Conservation (phyloP, 2,113 vertebrate genomes). For the Gnathonemus echidnorhynchus region DNA sequence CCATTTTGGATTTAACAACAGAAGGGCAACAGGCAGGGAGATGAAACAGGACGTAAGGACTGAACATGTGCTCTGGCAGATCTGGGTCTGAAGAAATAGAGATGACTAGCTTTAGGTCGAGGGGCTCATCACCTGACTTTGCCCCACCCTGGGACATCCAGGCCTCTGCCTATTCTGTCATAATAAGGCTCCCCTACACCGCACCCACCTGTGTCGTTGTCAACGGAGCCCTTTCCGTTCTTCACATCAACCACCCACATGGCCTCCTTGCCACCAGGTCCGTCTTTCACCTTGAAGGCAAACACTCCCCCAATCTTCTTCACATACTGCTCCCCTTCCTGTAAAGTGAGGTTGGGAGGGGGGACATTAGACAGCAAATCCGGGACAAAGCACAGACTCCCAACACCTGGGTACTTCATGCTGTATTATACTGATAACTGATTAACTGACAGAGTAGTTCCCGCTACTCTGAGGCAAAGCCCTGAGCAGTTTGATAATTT, state of each 20-base stretch:
- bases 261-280: conserved; percentile 77
- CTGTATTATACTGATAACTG: background rate
- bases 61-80: background rate
- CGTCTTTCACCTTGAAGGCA: conserved; percentile 85
- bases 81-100: background rate
- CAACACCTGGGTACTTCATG: background rate
- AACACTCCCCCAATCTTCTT: conserved; percentile 89
- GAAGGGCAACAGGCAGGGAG: background rate
- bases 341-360: conserved; percentile 29
- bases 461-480: background rate
- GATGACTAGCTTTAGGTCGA: background rate
- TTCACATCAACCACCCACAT: conserved; percentile 90
- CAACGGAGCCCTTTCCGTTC: conserved; percentile 78
- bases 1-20: background rate
- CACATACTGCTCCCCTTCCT: conserved; percentile 83
- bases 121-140: background rate
- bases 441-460: background rate
- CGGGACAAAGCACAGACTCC: background rate
- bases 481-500: background rate
- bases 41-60: background rate
- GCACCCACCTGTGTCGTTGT: conserved; percentile 69
- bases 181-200: background rate
- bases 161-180: background rate
- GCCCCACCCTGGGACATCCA: background rate
- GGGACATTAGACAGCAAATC: background rate